These are phyloP conservation scores for Drosophila sproati DNA, from an alignment of 1,140 invertebrate species.

Conservation along the genomic window DNA sequence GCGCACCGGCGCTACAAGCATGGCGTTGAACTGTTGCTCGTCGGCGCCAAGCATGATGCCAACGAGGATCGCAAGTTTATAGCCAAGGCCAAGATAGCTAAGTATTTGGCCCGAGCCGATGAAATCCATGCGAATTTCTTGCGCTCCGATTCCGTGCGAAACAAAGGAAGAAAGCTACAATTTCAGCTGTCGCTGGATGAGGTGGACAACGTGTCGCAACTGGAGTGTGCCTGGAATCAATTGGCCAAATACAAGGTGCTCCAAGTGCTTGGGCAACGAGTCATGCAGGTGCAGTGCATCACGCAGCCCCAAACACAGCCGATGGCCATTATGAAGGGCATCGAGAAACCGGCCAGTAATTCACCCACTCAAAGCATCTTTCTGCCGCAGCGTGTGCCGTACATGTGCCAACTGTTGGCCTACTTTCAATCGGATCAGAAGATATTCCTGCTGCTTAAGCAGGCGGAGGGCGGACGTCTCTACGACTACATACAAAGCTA, in stretches of 20 bases:
- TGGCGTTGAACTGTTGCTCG: slow-evolving; percentile 85
- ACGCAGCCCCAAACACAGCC: slow-evolving; percentile 81
- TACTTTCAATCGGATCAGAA: slow-evolving; percentile 85
- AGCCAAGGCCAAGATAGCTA: slow-evolving; percentile 81
- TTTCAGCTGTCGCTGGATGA: slow-evolving; percentile 77
- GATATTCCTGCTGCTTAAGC: slow-evolving; percentile 85
- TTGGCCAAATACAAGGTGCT: slow-evolving; percentile 86
- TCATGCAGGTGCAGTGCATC: slow-evolving; percentile 85
- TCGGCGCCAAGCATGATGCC: slow-evolving; percentile 79
- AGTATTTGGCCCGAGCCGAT: slow-evolving; percentile 84
- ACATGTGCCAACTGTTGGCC: slow-evolving; percentile 85
- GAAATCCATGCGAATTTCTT: slow-evolving; percentile 83
- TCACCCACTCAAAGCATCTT: slow-evolving; percentile 83
- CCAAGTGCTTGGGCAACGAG: slow-evolving; percentile 79
- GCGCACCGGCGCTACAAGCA: slow-evolving; percentile 85
- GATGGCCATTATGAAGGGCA: slow-evolving; percentile 85
- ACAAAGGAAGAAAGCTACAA: slow-evolving; percentile 39
- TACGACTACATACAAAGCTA: slow-evolving; percentile 83
- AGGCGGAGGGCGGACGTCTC: slow-evolving; percentile 83
- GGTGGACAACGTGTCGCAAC: slow-evolving; percentile 52
- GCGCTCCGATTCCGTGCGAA: slow-evolving; percentile 6
- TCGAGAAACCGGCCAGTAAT: slow-evolving; percentile 84
- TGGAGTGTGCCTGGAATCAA: slow-evolving; percentile 82
- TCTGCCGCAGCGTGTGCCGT: slow-evolving; percentile 85
- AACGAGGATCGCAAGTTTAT: slow-evolving; percentile 80